Evolutionary conservation across 35 echinoderm and acorn worm genomes (phyloP), one percentile per base, ranked within the genome.

Genomic region (Antedon bifida): DNA sequence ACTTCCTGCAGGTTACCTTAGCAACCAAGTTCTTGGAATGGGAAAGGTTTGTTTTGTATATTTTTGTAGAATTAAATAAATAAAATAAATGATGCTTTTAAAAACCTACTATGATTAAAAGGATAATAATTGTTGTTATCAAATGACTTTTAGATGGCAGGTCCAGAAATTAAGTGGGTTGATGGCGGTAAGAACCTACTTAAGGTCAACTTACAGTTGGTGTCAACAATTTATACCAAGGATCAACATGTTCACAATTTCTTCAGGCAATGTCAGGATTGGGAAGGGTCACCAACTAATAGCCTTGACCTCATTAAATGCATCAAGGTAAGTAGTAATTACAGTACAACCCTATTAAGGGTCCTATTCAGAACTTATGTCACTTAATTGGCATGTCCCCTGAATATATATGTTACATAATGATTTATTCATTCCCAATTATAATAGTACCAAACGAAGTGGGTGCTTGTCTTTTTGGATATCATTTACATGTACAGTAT

Each of bases 181-280:
- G 95, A 93, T 78, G 86, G 95, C 3, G 88, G 95, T 17, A 99
- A 99, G 76, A 84, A 86, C 79, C 39, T 99, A 21, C 86, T 99
- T 1, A 99, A 90, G 75, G 88, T 99, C 26, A 84, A 89, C 34
- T 30, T 92, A 9, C 88, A 85, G 56, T 75, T 92, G 79, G 82
- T 80, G n/a, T 93, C 95, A 78, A 99, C 95, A 0, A 85, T 99
- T 36, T 99, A 93, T 80, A 89, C 95, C 34, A 84, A 82, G 87
- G 88, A 91, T 34, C 85, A 81, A 42, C 95, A 99, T 83, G 78
- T 99, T 29, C 91, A 93, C 80, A 99, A 99, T 74, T 99, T 99
- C 91, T 99, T 97, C 73, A 74, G 16, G 42, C 82, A 84, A n/a
- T 90, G 90, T 79, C 82, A 89, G 30, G 73, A 12, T 3, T 93